Percentiles rank a stretch among this genome's conserved stretches.
Conservation (phyloP, 2,113 vertebrate species). For the Pampusana beccarii region DNA sequence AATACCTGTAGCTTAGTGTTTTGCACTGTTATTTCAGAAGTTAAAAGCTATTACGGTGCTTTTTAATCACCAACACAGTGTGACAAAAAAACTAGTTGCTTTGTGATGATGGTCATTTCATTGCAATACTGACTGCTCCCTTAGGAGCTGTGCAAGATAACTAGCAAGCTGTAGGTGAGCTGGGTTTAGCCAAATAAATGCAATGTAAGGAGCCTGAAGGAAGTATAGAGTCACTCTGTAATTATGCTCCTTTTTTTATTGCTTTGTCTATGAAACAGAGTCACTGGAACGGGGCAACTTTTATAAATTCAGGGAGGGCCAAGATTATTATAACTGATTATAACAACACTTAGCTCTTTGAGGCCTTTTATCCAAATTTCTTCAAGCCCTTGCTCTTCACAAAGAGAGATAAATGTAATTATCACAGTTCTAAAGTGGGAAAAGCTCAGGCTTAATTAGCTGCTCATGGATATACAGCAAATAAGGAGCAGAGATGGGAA, state of each 20-base stretch:
- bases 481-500: slow-evolving; percentile 25
- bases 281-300: not conserved
- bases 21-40: not conserved
- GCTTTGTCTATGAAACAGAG: slow-evolving; percentile 7
- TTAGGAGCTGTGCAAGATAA: not conserved
- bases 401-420: slow-evolving; percentile 57
- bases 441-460: slow-evolving; percentile 34
- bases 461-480: not conserved
- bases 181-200: not conserved
- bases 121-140: not conserved
- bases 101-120: not conserved
- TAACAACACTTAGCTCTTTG: slow-evolving; percentile 25
- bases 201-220: not conserved
- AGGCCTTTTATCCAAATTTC: slow-evolving; percentile 35
- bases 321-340: slow-evolving; percentile 3
- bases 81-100: not conserved
- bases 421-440: slow-evolving; percentile 17
- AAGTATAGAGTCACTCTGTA: not conserved
- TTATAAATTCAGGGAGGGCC: slow-evolving; percentile 19
- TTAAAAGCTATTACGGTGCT: not conserved
- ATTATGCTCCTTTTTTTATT: slow-evolving; percentile 34
- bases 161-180: not conserved
- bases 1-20: not conserved
- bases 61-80: not conserved
- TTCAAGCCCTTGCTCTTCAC: slow-evolving; percentile 33